Conservation (phyloP, 2,797 vertebrate genomes). For the Ammospiza maritima region DNA sequence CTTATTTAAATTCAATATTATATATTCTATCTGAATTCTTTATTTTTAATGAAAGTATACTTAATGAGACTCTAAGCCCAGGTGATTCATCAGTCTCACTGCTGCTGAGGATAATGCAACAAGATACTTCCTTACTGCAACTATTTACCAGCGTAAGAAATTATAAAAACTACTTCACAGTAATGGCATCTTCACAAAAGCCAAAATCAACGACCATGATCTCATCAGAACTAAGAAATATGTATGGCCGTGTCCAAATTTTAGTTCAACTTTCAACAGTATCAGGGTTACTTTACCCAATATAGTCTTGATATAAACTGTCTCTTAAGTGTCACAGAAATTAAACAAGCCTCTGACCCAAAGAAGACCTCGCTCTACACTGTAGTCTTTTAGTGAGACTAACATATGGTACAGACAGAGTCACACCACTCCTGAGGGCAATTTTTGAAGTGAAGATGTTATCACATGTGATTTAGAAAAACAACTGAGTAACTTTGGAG, state of each 20-base stretch:
- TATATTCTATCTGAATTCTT: constrained; percentile 81
- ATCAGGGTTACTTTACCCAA: neutral
- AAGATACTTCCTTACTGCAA: constrained; percentile 15
- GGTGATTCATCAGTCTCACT: constrained; percentile 39
- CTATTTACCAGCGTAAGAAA: constrained; percentile 56
- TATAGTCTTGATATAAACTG: constrained; percentile 17
- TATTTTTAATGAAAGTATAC: constrained; percentile 75
- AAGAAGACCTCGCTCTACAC: neutral
- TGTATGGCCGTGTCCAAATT: neutral
- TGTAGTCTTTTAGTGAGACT: constrained; percentile 45
- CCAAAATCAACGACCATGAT: constrained; percentile 7
- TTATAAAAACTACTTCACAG: constrained; percentile 69
- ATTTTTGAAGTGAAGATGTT: constrained; percentile 30
- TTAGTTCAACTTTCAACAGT: constrained; percentile 1
- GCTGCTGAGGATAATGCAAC: constrained; percentile 42
- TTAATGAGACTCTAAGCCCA: constrained; percentile 54
- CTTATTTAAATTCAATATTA: constrained; percentile 82
- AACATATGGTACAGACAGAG: constrained; percentile 17
- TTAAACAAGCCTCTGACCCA: constrained; percentile 24
- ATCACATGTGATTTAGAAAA: constrained; percentile 57
- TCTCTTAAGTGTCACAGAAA: constrained; percentile 46
- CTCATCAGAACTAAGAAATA: neutral
- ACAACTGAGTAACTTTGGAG: constrained; percentile 18
- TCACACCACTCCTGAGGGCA: neutral
- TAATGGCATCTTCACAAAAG: constrained; percentile 32